phyloP scores from a whole-genome alignment of 2,113 vertebrate species.

The Raja brachyura region DNA sequence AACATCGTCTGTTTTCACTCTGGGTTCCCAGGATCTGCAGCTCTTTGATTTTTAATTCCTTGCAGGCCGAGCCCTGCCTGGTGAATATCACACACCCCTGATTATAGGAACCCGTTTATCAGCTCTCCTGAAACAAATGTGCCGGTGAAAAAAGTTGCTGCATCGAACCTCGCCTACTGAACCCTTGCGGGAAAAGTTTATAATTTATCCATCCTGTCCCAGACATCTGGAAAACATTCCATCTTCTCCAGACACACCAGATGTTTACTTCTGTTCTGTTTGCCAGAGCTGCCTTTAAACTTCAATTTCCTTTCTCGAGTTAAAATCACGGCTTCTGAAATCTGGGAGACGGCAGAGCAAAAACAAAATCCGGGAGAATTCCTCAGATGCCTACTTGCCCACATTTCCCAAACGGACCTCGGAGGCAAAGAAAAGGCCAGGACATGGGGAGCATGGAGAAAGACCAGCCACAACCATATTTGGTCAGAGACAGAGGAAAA shows the following conservation, averaged over 20 bases:
- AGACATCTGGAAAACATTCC: slow-evolving; percentile 29
- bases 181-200: neutral
- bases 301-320: neutral
- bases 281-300: neutral
- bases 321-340: neutral
- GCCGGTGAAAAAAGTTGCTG: neutral
- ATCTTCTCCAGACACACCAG: slow-evolving; percentile 11
- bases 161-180: neutral
- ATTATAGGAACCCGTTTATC: neutral
- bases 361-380: neutral
- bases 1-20: too few species aligned
- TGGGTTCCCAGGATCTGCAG: too few species aligned
- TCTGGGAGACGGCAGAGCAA: too few species aligned
- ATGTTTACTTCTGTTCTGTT: neutral
- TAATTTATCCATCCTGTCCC: neutral
- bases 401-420: neutral
- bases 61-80: neutral
- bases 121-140: neutral
- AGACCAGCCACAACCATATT: neutral
- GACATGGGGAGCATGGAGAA: neutral
- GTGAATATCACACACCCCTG: neutral
- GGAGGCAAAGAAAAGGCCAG: neutral
- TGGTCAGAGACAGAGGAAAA: slow-evolving; percentile 25
- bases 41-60: too few species aligned
- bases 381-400: neutral